A percentile compares a stretch with the other conserved stretches of the same genome.
Evolutionary conservation across 2,888 invertebrate genomes (phyloP).

Genomic region (Electrophaes corylata): DNA sequence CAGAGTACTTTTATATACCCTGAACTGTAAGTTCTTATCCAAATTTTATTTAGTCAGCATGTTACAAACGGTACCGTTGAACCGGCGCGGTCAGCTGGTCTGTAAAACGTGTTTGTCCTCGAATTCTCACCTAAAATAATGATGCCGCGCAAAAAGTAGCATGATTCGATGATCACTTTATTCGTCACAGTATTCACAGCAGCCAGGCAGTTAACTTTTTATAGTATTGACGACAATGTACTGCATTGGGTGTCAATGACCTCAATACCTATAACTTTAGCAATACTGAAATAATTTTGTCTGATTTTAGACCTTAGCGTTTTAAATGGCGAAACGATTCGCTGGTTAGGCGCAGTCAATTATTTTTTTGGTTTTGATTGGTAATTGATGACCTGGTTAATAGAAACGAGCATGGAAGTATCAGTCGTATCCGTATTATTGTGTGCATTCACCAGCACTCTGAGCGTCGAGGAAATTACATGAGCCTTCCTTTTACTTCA

Average conservation of each 20-base stretch:
- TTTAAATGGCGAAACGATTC: background rate
- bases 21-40: background rate
- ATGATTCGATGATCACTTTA: conserved; percentile 20
- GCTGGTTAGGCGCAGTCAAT: background rate
- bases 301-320: background rate
- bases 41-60: background rate
- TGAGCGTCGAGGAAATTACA: conserved; percentile 6
- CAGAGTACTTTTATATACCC: too few relatives aligned
- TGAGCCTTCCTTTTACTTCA: conserved; percentile 15
- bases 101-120: conserved; percentile 31
- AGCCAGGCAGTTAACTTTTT: conserved; percentile 6
- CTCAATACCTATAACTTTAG: background rate
- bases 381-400: background rate
- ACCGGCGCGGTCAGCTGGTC: conserved; percentile 19
- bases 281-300: background rate
- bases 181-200: conserved; percentile 20
- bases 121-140: conserved; percentile 27
- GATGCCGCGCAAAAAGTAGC: conserved; percentile 30
- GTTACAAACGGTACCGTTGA: conserved; percentile 34
- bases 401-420: conserved; percentile 25
- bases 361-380: background rate
- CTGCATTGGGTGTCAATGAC: conserved; percentile 10
- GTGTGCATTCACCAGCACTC: conserved; percentile 22
- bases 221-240: background rate
- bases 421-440: conserved; percentile 31